Evolutionary conservation across 1,140 invertebrate species (phyloP).

Genomic region (Wiebesia pumilae): DNA sequence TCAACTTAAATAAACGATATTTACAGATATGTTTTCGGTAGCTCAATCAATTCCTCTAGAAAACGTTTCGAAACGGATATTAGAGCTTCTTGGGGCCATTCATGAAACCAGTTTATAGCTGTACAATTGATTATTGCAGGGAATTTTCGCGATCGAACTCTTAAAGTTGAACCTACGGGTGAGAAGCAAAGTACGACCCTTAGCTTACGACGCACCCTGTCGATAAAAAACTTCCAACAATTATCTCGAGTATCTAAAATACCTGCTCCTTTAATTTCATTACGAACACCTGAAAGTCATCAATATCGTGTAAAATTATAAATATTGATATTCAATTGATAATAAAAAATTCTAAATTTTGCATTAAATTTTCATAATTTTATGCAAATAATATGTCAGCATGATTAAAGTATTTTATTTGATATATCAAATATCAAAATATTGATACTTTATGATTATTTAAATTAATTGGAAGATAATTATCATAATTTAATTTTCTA

Average conservation of each 20-base stretch:
- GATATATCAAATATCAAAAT: too few relatives aligned
- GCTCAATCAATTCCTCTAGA: constrained; percentile 85
- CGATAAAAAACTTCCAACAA: constrained; percentile 98
- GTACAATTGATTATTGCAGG: constrained; percentile 96
- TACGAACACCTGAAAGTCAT: constrained; percentile 65
- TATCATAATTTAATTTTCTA: too few relatives aligned
- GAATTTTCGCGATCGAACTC: constrained; percentile 94
- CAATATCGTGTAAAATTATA: background rate
- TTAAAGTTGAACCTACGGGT: constrained; percentile 92
- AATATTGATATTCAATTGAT: too few relatives aligned
- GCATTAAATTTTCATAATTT: too few relatives aligned
- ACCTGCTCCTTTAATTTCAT: constrained; percentile 86
- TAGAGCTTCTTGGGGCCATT: constrained; percentile 98
- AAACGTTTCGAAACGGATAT: constrained; percentile 94
- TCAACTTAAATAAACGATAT: constrained; percentile 30
- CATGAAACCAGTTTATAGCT: constrained; percentile 97
- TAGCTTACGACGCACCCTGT: constrained; percentile 91
- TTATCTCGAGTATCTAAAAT: constrained; percentile 93
- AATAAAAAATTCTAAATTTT: too few relatives aligned
- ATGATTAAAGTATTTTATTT: too few relatives aligned
- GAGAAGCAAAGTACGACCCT: constrained; percentile 96
- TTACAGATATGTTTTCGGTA: constrained; percentile 80
- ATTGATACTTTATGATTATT: too few relatives aligned
- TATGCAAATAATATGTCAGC: too few relatives aligned
- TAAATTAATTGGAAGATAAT: too few relatives aligned